Conservation (phyloP, 2,888 invertebrate species). For the Eristalinus aeneus region DNA sequence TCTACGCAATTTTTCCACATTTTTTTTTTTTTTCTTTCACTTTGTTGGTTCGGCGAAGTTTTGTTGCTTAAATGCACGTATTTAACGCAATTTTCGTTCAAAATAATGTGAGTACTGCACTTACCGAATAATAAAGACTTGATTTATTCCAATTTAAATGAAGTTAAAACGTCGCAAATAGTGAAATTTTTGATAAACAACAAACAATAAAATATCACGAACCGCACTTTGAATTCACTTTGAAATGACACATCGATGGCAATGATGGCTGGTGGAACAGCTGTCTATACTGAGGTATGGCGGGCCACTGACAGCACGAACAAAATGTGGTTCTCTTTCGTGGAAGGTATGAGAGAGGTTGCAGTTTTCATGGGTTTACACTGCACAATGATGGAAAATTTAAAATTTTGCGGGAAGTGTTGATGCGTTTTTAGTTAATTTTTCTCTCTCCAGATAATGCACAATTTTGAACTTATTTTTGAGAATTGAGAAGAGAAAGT, state of each 20-base stretch:
- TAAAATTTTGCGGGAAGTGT: neutral
- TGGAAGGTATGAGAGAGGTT: slow-evolving; percentile 7
- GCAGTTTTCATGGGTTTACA: slow-evolving; percentile 27
- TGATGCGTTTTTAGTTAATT: neutral
- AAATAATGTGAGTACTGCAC: slow-evolving; percentile 38
- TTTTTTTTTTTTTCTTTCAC: neutral
- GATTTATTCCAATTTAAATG: slow-evolving; percentile 39
- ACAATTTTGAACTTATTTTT: neutral
- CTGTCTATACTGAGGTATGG: slow-evolving; percentile 62
- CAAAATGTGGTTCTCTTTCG: slow-evolving; percentile 23
- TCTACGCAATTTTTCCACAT: slow-evolving; percentile 48
- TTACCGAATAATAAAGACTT: slow-evolving; percentile 56
- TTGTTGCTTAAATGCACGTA: slow-evolving; percentile 7
- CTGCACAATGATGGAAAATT: slow-evolving; percentile 11
- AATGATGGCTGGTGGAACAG: slow-evolving; percentile 57
- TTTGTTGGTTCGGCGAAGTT: slow-evolving; percentile 44
- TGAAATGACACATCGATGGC: slow-evolving; percentile 70
- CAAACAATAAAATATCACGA: slow-evolving; percentile 72
- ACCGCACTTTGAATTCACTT: slow-evolving; percentile 71
- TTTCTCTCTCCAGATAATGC: neutral
- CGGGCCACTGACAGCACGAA: slow-evolving; percentile 50
- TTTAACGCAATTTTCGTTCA: neutral
- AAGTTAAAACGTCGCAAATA: slow-evolving; percentile 48
- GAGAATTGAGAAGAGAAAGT: too few species aligned
- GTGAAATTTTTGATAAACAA: slow-evolving; percentile 67